Evolutionary conservation across 2,797 vertebrate genomes (phyloP), one percentile per base, ranked within the genome.

Genomic region (Protosalanx chinensis): DNA sequence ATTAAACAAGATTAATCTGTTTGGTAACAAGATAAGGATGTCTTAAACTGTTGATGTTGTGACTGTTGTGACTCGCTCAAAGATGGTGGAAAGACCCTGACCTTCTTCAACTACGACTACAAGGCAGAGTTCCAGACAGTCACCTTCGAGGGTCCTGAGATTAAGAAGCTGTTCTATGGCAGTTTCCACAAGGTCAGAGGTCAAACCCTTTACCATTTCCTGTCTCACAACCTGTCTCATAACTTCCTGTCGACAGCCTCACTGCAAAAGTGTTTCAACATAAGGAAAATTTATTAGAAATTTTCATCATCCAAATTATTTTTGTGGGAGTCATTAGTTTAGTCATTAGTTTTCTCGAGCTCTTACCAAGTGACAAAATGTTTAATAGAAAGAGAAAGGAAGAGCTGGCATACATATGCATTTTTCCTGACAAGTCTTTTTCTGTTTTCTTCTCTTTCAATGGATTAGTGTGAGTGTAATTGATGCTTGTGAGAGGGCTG

Each of bases 91-190:
- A 97, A 98, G 87, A 97, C 96, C 0, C 85, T 99, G 85, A 98
- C 96, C 0, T 99, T 96, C 87, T 99, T 98, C 89, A 98, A 97
- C 89, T 95, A 94, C 0, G 97, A 99, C 91, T 95, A 94, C 79
- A 93, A 86, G 75, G 95, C 93, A 20, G 92, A 94, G 13, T 98
- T 98, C 84, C 97, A 99, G 84, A 97, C 96, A 0, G 95, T 96
- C 70, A 97, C 95, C 16, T 99, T 99, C 64, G 96, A 98, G 75
- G 96, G 95, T 12, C 90, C 94, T 0, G 95, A 97, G 59, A 94
- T 99, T 82, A 92, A 89, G 71, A 98, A 96, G 78, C 94, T 99
- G 66, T 99, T 98, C 90, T 94, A 96, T 57, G 96, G 97, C 64
- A 98, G 93, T 84, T 98, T 99, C 85, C 97, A 98, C 72, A 99